A percentile compares a stretch with the other conserved stretches of the same genome.
phyloP scores from a whole-genome alignment of 2,113 vertebrate species.

The Hippolais icterina region DNA sequence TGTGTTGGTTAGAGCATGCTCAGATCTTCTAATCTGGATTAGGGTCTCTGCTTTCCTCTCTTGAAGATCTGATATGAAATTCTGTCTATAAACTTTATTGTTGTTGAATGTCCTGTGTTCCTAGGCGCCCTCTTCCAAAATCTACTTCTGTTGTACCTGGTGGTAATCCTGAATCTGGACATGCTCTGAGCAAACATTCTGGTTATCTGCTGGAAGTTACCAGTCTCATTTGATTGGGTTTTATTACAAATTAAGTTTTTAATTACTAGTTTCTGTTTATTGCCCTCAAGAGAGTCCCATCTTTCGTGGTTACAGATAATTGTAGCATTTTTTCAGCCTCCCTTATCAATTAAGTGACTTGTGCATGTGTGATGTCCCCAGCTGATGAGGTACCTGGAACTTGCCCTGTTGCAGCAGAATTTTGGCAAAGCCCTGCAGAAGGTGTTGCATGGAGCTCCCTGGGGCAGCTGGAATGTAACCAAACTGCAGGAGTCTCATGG shows the following conservation, averaged over 20 bases:
- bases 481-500: neutral
- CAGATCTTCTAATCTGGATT: neutral
- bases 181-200: neutral
- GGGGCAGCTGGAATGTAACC: neutral
- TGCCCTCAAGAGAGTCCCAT: neutral
- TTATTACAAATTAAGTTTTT: neutral
- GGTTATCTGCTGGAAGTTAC: neutral
- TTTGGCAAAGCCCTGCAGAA: neutral
- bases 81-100: neutral
- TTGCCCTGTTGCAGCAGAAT: neutral
- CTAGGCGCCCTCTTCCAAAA: neutral
- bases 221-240: neutral
- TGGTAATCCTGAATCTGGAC: neutral
- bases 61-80: neutral
- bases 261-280: neutral
- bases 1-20: slow-evolving; percentile 53
- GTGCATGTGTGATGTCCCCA: neutral
- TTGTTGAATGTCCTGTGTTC: neutral
- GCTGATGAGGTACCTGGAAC: neutral
- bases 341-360: neutral
- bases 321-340: neutral
- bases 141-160: neutral
- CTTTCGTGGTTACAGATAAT: neutral
- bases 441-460: neutral
- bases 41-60: neutral